Conservation (phyloP, 2,113 vertebrate genomes). For the Oreochromis spilurus region DNA sequence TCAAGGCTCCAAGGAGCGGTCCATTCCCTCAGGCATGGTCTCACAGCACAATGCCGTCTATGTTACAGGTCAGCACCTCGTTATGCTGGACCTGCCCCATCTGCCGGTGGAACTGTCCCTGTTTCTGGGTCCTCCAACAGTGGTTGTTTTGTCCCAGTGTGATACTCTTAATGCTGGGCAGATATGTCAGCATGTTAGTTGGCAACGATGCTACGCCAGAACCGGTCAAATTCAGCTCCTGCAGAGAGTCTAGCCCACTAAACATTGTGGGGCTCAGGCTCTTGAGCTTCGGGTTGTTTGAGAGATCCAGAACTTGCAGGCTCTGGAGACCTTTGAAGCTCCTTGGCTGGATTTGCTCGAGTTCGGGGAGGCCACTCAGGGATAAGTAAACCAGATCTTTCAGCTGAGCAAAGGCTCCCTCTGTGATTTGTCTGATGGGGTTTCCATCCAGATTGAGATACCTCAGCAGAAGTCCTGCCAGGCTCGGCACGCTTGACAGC, state of each 20-base stretch:
- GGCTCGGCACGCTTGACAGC: conserved; percentile 71
- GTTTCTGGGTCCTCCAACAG: conserved; percentile 85
- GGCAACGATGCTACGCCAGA: conserved; percentile 77
- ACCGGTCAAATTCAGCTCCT: conserved; percentile 86
- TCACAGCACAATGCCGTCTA: conserved; percentile 58
- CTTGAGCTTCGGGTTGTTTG: conserved; percentile 78
- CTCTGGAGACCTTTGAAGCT: conserved; percentile 79
- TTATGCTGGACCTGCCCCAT: conserved; percentile 76
- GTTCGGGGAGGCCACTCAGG: conserved; percentile 74
- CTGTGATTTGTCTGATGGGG: conserved; percentile 71
- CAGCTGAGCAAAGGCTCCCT: conserved; percentile 76
- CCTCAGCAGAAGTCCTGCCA: conserved; percentile 80
- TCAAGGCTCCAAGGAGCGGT: not conserved
- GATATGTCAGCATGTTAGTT: conserved; percentile 73
- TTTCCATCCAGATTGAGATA: conserved; percentile 89
- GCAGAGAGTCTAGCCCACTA: conserved; percentile 80
- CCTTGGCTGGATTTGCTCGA: conserved; percentile 69
- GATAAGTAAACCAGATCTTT: conserved; percentile 84
- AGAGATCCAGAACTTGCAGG: conserved; percentile 89
- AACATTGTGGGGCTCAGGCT: conserved; percentile 75
- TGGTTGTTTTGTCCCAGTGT: conserved; percentile 72
- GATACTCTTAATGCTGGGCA: conserved; percentile 86
- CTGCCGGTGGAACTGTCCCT: conserved; percentile 85
- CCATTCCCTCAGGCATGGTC: not conserved
- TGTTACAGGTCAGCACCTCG: conserved; percentile 79